Evolutionary conservation across 2,888 invertebrate genomes (phyloP), one percentile per base, ranked within the genome.

Genomic region (Seladonia tumulorum): DNA sequence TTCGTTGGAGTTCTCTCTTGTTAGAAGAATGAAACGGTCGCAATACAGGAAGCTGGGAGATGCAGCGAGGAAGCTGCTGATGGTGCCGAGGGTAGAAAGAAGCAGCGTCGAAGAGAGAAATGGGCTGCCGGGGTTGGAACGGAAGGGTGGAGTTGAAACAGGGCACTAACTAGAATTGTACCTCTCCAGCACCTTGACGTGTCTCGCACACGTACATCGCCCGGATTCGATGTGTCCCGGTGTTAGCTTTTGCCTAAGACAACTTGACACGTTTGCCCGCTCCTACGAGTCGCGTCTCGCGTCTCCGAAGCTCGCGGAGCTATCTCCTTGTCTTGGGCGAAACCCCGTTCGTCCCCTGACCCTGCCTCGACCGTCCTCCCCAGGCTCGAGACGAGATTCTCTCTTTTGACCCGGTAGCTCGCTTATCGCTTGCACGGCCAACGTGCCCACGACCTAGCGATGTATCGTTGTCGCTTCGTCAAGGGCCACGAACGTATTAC

Each of bases 231-330:
- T 76, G 83, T 86, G 76, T 81, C 70, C 78, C 85, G 76, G 81
- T 92, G 91, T 92, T 92, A 90, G 91, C 90, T 91, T 91, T 91
- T 91, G 89, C 91, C 91, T 90, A 91, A 93, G 93, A 92, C 93
- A 93, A 93, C 93, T 93, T 93, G 93, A 93, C 93, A 93, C 92
- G 91, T 92, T 93, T 91, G 86, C 89, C 90, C 74, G 82, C 80
- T 85, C 84, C 88, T 79, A 87, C 85, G 84, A 83, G 85, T 87
- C 72, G 85, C 72, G 80, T 81, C 72, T 86, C 73, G 80, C 74
- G 82, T 79, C 85, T 82, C 78, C 74, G 70, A 86, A 81, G 87
- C 86, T 86, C 87, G 68, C 75, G 82, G 83, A 86, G 87, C 88
- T 79, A 87, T 91, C 90, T 89, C 86, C 85, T 79, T 87, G 82